Evolutionary conservation across 92 coral and sea anemone genomes (phyloP).

Genomic region (Zoanthus gigantus): DNA sequence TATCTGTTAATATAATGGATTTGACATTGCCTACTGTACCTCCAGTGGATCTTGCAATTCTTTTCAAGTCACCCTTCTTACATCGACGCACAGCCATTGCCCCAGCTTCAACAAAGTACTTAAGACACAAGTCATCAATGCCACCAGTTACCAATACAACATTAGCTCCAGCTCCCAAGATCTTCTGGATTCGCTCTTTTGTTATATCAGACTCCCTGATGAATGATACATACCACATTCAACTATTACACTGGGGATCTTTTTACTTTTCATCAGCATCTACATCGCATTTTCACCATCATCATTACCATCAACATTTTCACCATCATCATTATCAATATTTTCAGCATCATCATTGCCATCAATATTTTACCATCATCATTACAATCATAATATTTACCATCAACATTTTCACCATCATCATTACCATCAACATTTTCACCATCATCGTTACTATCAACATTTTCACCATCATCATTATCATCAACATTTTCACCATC

Average conservation of each 20-base stretch:
- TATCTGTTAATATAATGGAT: neutral
- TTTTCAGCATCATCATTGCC: too few species aligned
- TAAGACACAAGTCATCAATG: constrained; percentile 95
- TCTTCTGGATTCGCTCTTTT: constrained; percentile 91
- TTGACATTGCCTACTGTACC: constrained; percentile 47
- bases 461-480: too few species aligned
- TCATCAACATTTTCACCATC: too few species aligned
- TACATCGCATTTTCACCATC: too few species aligned
- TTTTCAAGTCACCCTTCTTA: constrained; percentile 94
- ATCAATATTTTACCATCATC: too few species aligned
- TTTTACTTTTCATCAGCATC: too few species aligned
- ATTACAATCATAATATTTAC: too few species aligned
- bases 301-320: too few species aligned
- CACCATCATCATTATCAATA: too few species aligned
- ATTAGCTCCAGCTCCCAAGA: constrained; percentile 94
- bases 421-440: too few species aligned
- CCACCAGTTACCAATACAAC: constrained; percentile 96
- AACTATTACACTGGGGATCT: neutral
- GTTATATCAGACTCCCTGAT: constrained; percentile 92
- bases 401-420: too few species aligned
- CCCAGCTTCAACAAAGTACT: constrained; percentile 97
- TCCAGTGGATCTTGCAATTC: constrained; percentile 97
- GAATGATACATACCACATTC: neutral
- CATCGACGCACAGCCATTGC: constrained; percentile 97
- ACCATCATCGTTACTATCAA: too few species aligned